Evolutionary conservation across 2,888 invertebrate genomes (phyloP).

Genomic region (Cosmia trapezina): DNA sequence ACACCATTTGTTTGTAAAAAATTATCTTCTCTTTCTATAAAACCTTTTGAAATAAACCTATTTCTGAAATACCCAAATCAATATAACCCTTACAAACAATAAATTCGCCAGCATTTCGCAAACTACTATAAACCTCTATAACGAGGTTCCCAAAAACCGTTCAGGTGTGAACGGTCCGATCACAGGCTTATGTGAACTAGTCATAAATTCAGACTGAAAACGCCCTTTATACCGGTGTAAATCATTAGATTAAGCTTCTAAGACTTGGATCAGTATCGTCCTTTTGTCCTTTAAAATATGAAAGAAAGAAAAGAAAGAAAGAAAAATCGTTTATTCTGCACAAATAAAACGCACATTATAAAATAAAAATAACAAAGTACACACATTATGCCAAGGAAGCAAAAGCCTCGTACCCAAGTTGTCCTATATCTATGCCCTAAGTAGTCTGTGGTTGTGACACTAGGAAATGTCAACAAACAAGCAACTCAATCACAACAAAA

Average conservation of each 20-base stretch:
- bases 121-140: slow-evolving; percentile 52
- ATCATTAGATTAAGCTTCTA: slow-evolving; percentile 57
- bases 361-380: too few species aligned
- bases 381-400: too few species aligned
- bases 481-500: too few species aligned
- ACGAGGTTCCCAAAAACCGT: slow-evolving; percentile 44
- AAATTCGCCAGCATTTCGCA: slow-evolving; percentile 33
- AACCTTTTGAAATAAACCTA: slow-evolving; percentile 1
- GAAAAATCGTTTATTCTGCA: too few species aligned
- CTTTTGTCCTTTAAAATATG: too few species aligned
- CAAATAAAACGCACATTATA: too few species aligned
- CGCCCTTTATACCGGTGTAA: slow-evolving; percentile 48
- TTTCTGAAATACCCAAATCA: slow-evolving; percentile 16
- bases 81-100: slow-evolving; percentile 34
- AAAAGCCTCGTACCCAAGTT: too few species aligned
- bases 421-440: too few species aligned
- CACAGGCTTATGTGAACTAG: slow-evolving; percentile 49
- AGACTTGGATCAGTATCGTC: slow-evolving; percentile 39
- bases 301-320: too few species aligned
- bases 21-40: neutral
- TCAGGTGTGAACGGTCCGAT: slow-evolving; percentile 55
- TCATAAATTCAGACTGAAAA: slow-evolving; percentile 55
- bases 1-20: neutral
- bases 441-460: too few species aligned
- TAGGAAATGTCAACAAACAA: too few species aligned